Evolutionary conservation across 1,140 invertebrate species (phyloP).

Genomic region (Penaeus vannamei): DNA sequence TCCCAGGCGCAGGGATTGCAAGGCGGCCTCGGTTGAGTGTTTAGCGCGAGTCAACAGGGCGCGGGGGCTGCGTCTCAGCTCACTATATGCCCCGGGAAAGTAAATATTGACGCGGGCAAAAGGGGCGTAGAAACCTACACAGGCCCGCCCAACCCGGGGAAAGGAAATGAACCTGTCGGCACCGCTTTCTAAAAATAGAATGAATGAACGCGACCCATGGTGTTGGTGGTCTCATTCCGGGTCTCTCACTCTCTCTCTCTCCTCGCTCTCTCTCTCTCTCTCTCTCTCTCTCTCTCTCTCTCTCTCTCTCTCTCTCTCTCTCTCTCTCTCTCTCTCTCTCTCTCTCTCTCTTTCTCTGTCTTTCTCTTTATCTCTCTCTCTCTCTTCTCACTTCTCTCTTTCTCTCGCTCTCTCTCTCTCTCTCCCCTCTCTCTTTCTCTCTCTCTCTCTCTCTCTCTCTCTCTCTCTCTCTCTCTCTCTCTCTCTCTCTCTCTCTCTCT

Average conservation of each 20-base stretch:
- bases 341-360: not conserved
- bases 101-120: too few relatives aligned
- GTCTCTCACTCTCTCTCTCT: not conserved
- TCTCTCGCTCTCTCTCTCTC: not conserved
- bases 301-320: not conserved
- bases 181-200: too few relatives aligned
- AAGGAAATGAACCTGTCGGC: too few relatives aligned
- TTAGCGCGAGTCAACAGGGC: too few relatives aligned
- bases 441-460: not conserved
- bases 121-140: too few relatives aligned
- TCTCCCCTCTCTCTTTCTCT: not conserved
- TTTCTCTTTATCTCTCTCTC: not conserved
- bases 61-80: too few relatives aligned
- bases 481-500: slow-evolving; percentile 2
- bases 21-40: too few relatives aligned
- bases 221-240: too few relatives aligned
- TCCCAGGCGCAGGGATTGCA: too few relatives aligned
- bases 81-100: too few relatives aligned
- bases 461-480: not conserved
- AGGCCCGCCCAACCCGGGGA: too few relatives aligned
- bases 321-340: not conserved
- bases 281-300: not conserved
- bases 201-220: too few relatives aligned
- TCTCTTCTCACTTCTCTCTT: not conserved
- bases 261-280: not conserved